Percentiles rank a stretch among this genome's conserved stretches.
Evolutionary conservation across 2,888 invertebrate genomes (phyloP).

Genomic region (Ashinkailepas kermadecensis): DNA sequence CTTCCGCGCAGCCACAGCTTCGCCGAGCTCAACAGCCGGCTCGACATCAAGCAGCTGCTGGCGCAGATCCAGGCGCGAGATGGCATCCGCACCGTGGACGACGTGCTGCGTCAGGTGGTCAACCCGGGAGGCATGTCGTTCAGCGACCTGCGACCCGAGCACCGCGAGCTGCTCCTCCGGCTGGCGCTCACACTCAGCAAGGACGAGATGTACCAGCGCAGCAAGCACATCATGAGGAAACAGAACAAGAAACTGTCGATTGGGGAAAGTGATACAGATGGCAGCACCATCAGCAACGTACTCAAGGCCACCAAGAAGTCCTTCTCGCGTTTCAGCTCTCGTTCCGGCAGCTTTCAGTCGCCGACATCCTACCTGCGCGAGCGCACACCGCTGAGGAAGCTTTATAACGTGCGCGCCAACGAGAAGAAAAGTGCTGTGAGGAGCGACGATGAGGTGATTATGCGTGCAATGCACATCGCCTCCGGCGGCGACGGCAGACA

Average conservation of each 20-base stretch:
- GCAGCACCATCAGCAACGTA: constrained; percentile 34
- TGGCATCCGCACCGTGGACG: constrained; percentile 73
- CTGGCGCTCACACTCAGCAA: constrained; percentile 81
- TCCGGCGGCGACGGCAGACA: neutral
- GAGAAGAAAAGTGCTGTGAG: constrained; percentile 10
- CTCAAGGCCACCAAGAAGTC: constrained; percentile 35
- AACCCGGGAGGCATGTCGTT: constrained; percentile 89
- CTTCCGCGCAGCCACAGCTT: constrained; percentile 43
- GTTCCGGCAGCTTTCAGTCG: constrained; percentile 31
- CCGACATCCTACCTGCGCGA: constrained; percentile 30
- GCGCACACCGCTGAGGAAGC: constrained; percentile 29
- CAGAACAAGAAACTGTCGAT: constrained; percentile 48
- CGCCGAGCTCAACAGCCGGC: constrained; percentile 54
- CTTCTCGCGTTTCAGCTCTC: constrained; percentile 34
- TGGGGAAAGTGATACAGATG: constrained; percentile 31
- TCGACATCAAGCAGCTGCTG: constrained; percentile 35
- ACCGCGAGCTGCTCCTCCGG: constrained; percentile 80
- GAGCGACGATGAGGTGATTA: neutral
- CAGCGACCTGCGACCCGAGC: constrained; percentile 82
- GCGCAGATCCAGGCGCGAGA: constrained; percentile 46
- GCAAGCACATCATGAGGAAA: constrained; percentile 79
- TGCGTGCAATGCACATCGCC: neutral
- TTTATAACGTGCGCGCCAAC: constrained; percentile 24
- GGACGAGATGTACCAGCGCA: constrained; percentile 81
- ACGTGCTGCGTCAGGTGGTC: constrained; percentile 67